phyloP scores from a whole-genome alignment of 1,140 invertebrate species.

The Drosophila takahashii region DNA sequence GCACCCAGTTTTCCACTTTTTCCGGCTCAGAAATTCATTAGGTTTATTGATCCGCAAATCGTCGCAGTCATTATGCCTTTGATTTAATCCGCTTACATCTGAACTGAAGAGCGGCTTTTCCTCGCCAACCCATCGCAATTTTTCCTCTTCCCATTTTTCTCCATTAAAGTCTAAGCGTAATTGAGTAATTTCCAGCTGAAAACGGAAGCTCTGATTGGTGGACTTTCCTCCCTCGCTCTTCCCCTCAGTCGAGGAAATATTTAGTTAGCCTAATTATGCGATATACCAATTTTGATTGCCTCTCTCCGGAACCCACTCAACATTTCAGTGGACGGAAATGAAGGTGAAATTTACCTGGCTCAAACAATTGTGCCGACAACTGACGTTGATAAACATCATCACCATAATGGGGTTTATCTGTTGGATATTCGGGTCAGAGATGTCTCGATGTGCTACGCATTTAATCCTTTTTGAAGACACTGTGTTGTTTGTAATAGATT shows the following conservation, averaged over 20 bases:
- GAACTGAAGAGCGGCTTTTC: constrained; percentile 13
- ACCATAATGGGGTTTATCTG: constrained; percentile 8
- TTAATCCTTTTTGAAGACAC: not conserved
- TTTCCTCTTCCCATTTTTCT: constrained; percentile 20
- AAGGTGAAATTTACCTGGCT: constrained; percentile 59
- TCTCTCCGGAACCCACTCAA: not conserved
- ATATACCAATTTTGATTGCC: constrained; percentile 71
- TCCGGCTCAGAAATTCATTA: constrained; percentile 62
- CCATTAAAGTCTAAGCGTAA: constrained; percentile 76
- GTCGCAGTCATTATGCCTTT: constrained; percentile 60
- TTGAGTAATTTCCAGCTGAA: constrained; percentile 72
- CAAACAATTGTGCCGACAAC: constrained; percentile 48
- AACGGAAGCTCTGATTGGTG: constrained; percentile 67
- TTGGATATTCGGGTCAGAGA: constrained; percentile 25
- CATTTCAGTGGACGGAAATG: constrained; percentile 45
- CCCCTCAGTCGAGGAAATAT: constrained; percentile 36
- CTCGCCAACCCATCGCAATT: not conserved
- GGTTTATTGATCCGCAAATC: constrained; percentile 72
- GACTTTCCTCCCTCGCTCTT: not conserved
- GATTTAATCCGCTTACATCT: constrained; percentile 73
- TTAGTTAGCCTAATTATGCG: constrained; percentile 80
- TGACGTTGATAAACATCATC: constrained; percentile 59
- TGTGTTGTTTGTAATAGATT: not conserved
- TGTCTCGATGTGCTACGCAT: constrained; percentile 2
- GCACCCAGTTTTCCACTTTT: constrained; percentile 30